Evolutionary conservation across 2,113 vertebrate species (phyloP).

Genomic region (Pimephales promelas): DNA sequence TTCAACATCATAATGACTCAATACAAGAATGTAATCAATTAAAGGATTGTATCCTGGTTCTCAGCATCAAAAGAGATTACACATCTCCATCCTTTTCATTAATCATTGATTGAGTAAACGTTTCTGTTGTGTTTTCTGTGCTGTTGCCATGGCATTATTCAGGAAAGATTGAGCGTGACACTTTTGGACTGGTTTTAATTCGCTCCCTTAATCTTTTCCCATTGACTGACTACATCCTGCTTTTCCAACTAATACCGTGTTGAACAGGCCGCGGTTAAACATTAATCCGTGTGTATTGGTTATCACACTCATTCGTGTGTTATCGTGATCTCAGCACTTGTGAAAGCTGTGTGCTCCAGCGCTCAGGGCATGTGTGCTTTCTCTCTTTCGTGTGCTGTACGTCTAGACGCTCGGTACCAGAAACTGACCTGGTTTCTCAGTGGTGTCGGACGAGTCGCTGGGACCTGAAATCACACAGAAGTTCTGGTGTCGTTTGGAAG

Average conservation of each 20-base stretch:
- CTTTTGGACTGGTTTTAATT: not conserved
- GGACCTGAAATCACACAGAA: not conserved
- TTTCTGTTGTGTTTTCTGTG: not conserved
- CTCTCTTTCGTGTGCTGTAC: not conserved
- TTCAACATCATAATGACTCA: not conserved
- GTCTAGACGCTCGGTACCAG: not conserved
- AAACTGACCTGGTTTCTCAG: conserved; percentile 24
- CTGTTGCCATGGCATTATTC: not conserved
- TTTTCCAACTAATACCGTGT: not conserved
- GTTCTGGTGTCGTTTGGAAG: not conserved
- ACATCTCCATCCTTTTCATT: not conserved
- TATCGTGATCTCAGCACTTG: not conserved
- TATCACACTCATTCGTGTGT: not conserved
- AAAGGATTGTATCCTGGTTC: not conserved
- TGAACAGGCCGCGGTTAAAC: conserved; percentile 5
- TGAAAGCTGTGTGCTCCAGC: not conserved
- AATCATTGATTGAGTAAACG: not conserved
- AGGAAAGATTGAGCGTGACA: not conserved
- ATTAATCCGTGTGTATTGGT: not conserved
- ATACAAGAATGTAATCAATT: not conserved
- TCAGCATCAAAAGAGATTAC: not conserved
- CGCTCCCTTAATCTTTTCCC: not conserved
- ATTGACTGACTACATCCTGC: not conserved
- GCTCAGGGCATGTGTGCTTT: not conserved
- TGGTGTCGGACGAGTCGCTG: conserved; percentile 14